A percentile compares a stretch with the other conserved stretches of the same genome.
phyloP scores from a whole-genome alignment of 2,888 invertebrate genomes.

The Cremastinae sp. region DNA sequence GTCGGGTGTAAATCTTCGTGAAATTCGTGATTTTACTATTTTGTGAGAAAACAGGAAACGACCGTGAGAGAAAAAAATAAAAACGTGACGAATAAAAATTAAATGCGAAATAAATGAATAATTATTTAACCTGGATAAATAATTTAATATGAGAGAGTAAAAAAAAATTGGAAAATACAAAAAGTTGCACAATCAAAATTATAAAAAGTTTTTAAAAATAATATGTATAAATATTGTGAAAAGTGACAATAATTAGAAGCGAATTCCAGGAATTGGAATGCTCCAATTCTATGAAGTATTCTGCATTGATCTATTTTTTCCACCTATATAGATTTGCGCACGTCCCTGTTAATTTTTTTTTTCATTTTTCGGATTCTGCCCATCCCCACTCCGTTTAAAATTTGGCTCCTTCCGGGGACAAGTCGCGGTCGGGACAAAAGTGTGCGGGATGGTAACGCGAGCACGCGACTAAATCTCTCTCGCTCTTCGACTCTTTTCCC shows the following conservation, averaged over 20 bases:
- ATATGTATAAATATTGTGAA: too few relatives aligned
- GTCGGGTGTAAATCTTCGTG: not conserved
- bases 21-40: too few relatives aligned
- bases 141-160: too few relatives aligned
- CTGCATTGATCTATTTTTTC: slow-evolving; percentile 5
- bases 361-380: slow-evolving; percentile 7
- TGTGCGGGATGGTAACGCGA: slow-evolving; percentile 52
- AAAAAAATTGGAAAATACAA: too few relatives aligned
- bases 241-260: too few relatives aligned
- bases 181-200: too few relatives aligned
- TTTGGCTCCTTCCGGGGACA: not conserved
- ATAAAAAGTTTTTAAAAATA: too few relatives aligned
- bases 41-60: not conserved
- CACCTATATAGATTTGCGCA: not conserved
- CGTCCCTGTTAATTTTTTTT: not conserved
- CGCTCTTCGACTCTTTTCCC: not conserved
- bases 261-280: too few relatives aligned
- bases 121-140: too few relatives aligned
- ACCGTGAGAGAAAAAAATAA: not conserved
- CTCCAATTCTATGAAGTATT: too few relatives aligned
- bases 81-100: too few relatives aligned
- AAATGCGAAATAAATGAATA: too few relatives aligned
- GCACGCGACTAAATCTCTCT: slow-evolving; percentile 51
- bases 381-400: not conserved
- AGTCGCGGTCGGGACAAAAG: slow-evolving; percentile 11